These are phyloP conservation scores for Microctonus hyperodae DNA, from an alignment of 2,888 invertebrate genomes.

Conservation along the genomic window DNA sequence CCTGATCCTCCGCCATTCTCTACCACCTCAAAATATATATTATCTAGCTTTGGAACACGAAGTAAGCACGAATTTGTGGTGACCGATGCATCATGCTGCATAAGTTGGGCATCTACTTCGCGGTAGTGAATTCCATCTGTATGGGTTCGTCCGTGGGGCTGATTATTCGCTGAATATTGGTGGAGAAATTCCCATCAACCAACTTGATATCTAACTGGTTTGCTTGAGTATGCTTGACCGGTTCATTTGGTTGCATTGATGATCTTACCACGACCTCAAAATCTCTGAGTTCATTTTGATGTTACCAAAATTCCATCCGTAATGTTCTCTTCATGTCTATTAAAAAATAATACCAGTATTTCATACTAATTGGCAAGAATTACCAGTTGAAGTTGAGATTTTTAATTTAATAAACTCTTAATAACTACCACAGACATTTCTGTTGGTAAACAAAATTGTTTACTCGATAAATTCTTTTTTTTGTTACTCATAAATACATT, in stretches of 20 bases:
- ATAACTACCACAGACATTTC: not conserved
- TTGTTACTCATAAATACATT: too few relatives aligned
- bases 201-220: slow-evolving; percentile 40
- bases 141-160: not conserved
- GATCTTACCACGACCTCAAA: not conserved
- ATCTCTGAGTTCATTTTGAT: slow-evolving; percentile 10
- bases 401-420: too few relatives aligned
- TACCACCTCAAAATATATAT: not conserved
- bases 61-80: not conserved
- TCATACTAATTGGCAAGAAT: too few relatives aligned
- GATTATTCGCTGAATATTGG: not conserved
- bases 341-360: too few relatives aligned
- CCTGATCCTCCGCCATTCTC: not conserved
- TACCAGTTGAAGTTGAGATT: too few relatives aligned
- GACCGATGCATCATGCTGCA: not conserved
- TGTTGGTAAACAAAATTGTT: too few relatives aligned
- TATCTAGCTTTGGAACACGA: not conserved
- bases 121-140: not conserved
- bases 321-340: not conserved
- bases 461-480: too few relatives aligned
- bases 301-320: not conserved
- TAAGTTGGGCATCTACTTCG: not conserved
- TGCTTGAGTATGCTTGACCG: slow-evolving; percentile 44
- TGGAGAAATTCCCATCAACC: slow-evolving; percentile 26
- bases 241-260: slow-evolving; percentile 40